Percentiles rank a stretch among this genome's conserved stretches.
Evolutionary conservation across 2,888 invertebrate species (phyloP).

Genomic region (Rotaria macrura): DNA sequence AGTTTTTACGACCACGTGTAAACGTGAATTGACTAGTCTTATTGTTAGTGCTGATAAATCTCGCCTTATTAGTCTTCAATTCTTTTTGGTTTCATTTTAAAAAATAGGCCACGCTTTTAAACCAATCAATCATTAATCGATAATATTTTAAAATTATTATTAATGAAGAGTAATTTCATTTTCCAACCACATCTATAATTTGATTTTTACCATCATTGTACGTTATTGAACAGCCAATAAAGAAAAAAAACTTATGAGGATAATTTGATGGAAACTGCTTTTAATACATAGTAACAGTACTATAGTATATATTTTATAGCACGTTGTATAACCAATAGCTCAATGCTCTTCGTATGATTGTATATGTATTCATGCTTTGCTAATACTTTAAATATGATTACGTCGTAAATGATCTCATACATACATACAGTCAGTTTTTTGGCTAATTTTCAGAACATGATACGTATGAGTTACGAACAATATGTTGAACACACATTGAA

Average conservation of each 20-base stretch:
- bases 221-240: neutral
- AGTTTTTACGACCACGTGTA: neutral
- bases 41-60: neutral
- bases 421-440: conserved; percentile 22
- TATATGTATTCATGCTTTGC: neutral
- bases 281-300: neutral
- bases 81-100: neutral
- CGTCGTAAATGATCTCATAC: neutral
- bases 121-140: neutral
- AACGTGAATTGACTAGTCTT: neutral
- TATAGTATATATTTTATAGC: neutral
- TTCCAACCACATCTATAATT: neutral
- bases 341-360: neutral
- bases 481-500: neutral
- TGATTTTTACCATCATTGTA: neutral
- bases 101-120: neutral
- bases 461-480: neutral
- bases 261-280: neutral
- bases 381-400: conserved; percentile 20
- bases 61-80: neutral
- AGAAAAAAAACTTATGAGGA: neutral
- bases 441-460: conserved; percentile 22
- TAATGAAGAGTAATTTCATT: no score
- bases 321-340: neutral
- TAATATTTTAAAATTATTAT: neutral